Percentiles rank a stretch among this genome's conserved stretches.
Evolutionary conservation across 2,113 vertebrate genomes (phyloP).

Genomic region (Platysternon megacephalum): DNA sequence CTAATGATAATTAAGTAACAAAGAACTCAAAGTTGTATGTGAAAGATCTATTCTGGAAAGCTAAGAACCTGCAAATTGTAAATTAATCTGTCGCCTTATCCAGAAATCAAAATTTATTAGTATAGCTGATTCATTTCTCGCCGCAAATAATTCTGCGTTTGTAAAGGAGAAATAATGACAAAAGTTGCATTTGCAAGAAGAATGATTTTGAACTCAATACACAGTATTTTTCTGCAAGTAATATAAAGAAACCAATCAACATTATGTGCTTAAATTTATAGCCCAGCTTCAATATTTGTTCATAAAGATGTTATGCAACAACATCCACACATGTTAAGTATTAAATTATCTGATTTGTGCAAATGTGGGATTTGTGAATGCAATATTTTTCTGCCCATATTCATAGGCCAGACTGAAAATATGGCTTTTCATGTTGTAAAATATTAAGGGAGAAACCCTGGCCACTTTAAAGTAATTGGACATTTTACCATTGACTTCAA

Average conservation of each 20-base stretch:
- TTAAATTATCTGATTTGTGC: not conserved
- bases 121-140: conserved; percentile 7
- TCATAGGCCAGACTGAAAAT: not conserved
- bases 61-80: conserved; percentile 19
- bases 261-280: not conserved
- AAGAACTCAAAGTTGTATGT: conserved; percentile 5
- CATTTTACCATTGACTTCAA: not conserved
- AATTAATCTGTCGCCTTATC: conserved; percentile 42
- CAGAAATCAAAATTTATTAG: conserved; percentile 45
- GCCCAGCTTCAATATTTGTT: too few species aligned
- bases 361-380: not conserved
- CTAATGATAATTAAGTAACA: conserved; percentile 50
- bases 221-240: not conserved
- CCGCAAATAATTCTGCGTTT: conserved; percentile 2
- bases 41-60: conserved; percentile 17
- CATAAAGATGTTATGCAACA: not conserved
- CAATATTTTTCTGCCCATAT: not conserved
- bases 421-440: not conserved
- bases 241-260: not conserved
- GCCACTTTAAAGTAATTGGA: not conserved
- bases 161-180: conserved; percentile 5
- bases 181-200: not conserved
- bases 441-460: not conserved
- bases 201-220: not conserved
- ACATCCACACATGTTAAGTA: not conserved